phyloP scores from a whole-genome alignment of 2,113 vertebrate genomes.

The Neofelis nebulosa region DNA sequence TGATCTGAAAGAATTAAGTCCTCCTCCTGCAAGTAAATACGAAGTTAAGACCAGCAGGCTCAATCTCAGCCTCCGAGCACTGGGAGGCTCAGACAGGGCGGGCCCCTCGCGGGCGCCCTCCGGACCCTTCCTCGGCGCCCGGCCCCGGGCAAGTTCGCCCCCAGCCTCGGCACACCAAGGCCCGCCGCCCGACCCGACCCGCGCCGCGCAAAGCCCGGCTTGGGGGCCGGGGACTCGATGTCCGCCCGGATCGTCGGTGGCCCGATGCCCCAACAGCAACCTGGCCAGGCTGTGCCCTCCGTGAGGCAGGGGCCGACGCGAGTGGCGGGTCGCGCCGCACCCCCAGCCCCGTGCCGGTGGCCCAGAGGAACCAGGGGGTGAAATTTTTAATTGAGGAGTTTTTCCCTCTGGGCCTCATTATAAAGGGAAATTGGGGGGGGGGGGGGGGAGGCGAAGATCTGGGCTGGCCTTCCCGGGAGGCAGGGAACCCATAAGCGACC shows the following conservation, averaged over 20 bases:
- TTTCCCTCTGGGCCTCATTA: constrained; percentile 63
- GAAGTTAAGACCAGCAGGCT: not conserved
- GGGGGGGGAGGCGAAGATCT: not conserved
- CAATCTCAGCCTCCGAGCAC: not conserved
- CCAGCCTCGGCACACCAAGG: not conserved
- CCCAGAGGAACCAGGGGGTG: constrained; percentile 22
- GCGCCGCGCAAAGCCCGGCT: not conserved
- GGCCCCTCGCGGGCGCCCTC: not conserved
- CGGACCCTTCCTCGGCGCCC: not conserved
- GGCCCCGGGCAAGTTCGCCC: not conserved
- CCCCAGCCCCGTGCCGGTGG: not conserved
- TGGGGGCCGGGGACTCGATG: rapidly evolving
- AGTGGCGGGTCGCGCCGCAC: not conserved
- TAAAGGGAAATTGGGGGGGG: not conserved
- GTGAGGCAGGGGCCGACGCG: not conserved
- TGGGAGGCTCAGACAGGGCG: not conserved
- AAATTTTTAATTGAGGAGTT: constrained; percentile 58
- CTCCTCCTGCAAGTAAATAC: not conserved
- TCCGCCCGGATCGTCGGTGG: not conserved
- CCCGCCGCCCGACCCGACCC: not conserved
- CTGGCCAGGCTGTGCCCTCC: not conserved
- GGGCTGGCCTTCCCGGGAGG: not conserved
- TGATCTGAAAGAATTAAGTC: not conserved
- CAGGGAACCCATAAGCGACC: constrained; percentile 52
- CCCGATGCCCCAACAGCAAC: not conserved